These are phyloP conservation scores for Drosophila pseudotalamancana DNA, from an alignment of 2,888 invertebrate species.

Conservation along the genomic window DNA sequence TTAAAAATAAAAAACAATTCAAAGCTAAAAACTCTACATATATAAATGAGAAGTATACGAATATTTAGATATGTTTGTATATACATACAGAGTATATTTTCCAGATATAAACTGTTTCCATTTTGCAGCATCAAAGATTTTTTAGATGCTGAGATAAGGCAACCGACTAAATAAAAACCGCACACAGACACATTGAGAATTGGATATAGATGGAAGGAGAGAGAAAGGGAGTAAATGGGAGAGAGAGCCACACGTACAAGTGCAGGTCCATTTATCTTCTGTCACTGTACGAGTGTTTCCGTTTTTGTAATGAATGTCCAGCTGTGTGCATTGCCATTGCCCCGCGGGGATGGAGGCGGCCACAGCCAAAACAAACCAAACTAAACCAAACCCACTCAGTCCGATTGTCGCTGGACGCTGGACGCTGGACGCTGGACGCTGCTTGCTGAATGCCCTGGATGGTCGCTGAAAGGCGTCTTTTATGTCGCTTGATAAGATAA, in stretches of 20 bases:
- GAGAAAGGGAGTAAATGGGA: slow-evolving; percentile 24
- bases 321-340: slow-evolving; percentile 73
- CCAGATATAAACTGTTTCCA: slow-evolving; percentile 67
- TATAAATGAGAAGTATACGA: slow-evolving; percentile 40
- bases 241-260: slow-evolving; percentile 65
- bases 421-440: slow-evolving; percentile 18
- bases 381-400: slow-evolving; percentile 51
- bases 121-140: slow-evolving; percentile 74
- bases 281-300: slow-evolving; percentile 77
- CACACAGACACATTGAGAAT: slow-evolving; percentile 54
- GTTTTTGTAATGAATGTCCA: slow-evolving; percentile 79
- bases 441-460: slow-evolving; percentile 32
- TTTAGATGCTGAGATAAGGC: slow-evolving; percentile 74
- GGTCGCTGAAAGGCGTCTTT: slow-evolving; percentile 78
- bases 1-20: slow-evolving; percentile 61
- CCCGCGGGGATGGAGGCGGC: slow-evolving; percentile 59
- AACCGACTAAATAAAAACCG: slow-evolving; percentile 78
- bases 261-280: slow-evolving; percentile 79
- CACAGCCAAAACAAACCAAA: slow-evolving; percentile 40
- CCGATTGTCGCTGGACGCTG: slow-evolving; percentile 60
- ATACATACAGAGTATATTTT: slow-evolving; percentile 3
- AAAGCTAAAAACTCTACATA: slow-evolving; percentile 20
- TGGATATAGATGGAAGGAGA: slow-evolving; percentile 5
- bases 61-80: slow-evolving; percentile 7
- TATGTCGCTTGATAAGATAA: slow-evolving; percentile 78